A percentile compares a stretch with the other conserved stretches of the same genome.
Evolutionary conservation across 2,888 invertebrate genomes (phyloP).

Genomic region (Heteropelma amictum): DNA sequence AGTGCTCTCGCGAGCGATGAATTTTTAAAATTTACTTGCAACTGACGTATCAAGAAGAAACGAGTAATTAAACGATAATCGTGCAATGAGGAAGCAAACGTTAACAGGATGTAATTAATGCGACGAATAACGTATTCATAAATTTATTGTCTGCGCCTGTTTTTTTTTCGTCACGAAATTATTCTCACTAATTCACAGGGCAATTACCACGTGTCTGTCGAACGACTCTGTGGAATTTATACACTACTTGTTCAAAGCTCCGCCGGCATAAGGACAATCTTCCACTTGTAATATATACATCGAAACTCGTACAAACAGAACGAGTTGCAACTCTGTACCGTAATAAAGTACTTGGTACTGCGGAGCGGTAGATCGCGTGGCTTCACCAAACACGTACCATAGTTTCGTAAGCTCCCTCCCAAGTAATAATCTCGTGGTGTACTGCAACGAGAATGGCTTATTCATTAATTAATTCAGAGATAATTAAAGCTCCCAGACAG

Average conservation of each 20-base stretch:
- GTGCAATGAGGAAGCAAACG: no score
- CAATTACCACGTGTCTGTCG: no score
- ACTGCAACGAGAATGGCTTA: background rate
- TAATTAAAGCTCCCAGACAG: background rate
- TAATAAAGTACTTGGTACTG: background rate
- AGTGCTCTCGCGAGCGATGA: no score
- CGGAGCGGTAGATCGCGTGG: background rate
- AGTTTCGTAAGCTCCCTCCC: background rate
- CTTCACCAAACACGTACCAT: background rate
- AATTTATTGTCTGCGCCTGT: no score
- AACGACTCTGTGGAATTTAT: no score
- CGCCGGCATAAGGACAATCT: background rate
- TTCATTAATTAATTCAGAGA: background rate
- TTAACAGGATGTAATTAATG: no score
- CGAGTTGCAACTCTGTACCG: background rate
- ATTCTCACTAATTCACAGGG: no score
- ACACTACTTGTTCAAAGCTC: background rate
- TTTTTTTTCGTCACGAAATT: no score
- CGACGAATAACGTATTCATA: no score
- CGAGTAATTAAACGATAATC: no score
- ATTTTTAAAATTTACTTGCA: no score
- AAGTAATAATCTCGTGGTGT: background rate
- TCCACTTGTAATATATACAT: background rate
- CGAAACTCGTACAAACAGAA: background rate
- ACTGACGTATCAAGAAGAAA: no score